Evolutionary conservation across 2,888 invertebrate genomes (phyloP), one percentile per base, ranked within the genome.

Genomic region (Girardia tigrina): DNA sequence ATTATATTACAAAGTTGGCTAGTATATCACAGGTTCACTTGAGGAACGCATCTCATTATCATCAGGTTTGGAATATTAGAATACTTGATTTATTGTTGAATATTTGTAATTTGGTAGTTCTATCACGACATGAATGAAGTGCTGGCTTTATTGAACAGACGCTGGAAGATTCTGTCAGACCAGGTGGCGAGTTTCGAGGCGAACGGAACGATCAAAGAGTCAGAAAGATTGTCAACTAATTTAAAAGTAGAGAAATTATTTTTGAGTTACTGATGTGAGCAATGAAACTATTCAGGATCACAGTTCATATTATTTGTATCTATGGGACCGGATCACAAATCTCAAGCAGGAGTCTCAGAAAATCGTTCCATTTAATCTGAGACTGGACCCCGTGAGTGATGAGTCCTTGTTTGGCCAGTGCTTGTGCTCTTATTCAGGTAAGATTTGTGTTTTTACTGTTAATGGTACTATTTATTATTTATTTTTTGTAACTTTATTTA

Each of bases 71-170:
- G n/a, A n/a, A n/a, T n/a, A n/a, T n/a, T n/a, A n/a, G n/a, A n/a
- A n/a, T n/a, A n/a, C n/a, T n/a, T n/a, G n/a, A n/a, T n/a, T n/a
- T n/a, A n/a, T 56, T 36, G 4, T 56, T 56, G n/a, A 56, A 56
- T n/a, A 36, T 36, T 36, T 56, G 4, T 8, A 26, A 71, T 16
- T 2, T 20, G n/a, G n/a, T 20, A 71, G 71, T 71, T 71, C 26
- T 12, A 71, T 71, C 71, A 71, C 29, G 71, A 71, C n/a, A 2
- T 29, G 26, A 71, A 71, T 29, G 71, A 71, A 71, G 23, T 71
- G 2, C 20, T n/a, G n/a, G 71, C 71, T 16, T 29, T 71, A 23
- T 71, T 71, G 71, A n/a, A 71, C 14, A 71, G 27, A 28, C 71
- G 71, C 4, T 71, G 71, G 71, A 71, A 71, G n/a, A 71, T 29